A percentile compares a stretch with the other conserved stretches of the same genome.
Evolutionary conservation across 2,888 invertebrate genomes (phyloP).

Genomic region (Dryobota labecula): DNA sequence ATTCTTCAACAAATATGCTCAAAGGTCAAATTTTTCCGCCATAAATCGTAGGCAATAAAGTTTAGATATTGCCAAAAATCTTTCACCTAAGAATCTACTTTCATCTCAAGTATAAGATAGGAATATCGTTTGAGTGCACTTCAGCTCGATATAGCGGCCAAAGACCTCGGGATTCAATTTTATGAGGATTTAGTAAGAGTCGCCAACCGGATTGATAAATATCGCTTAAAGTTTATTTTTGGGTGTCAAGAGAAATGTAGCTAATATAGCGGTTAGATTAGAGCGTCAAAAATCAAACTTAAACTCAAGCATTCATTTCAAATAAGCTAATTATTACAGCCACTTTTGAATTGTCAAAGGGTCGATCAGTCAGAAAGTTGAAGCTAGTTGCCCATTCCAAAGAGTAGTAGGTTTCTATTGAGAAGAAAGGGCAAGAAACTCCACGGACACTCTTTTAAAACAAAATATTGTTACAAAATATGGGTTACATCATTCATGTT

Average conservation of each 20-base stretch:
- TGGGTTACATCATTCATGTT: too few relatives aligned
- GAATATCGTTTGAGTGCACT: slow-evolving; percentile 54
- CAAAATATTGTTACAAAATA: too few relatives aligned
- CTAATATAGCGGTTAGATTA: neutral
- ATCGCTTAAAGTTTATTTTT: slow-evolving; percentile 4
- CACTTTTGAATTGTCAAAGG: too few relatives aligned
- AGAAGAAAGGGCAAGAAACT: too few relatives aligned
- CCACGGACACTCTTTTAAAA: too few relatives aligned
- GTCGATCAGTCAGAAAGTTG: too few relatives aligned
- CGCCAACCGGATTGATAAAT: slow-evolving; percentile 24
- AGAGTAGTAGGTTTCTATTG: too few relatives aligned
- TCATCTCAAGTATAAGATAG: slow-evolving; percentile 31
- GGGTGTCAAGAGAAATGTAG: neutral
- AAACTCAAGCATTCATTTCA: too few relatives aligned
- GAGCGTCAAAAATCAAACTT: too few relatives aligned
- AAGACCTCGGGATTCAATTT: slow-evolving; percentile 46
- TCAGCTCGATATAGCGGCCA: slow-evolving; percentile 22
- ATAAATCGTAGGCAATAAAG: slow-evolving; percentile 35
- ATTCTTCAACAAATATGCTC: neutral
- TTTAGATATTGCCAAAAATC: slow-evolving; percentile 39
- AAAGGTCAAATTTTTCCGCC: neutral
- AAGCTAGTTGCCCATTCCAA: too few relatives aligned
- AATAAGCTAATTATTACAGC: too few relatives aligned
- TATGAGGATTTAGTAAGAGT: slow-evolving; percentile 35
- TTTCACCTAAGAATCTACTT: slow-evolving; percentile 28